Base-by-base conservation (phyloP, 2,113 vertebrate genomes). In the Asarcornis scutulata region DNA sequence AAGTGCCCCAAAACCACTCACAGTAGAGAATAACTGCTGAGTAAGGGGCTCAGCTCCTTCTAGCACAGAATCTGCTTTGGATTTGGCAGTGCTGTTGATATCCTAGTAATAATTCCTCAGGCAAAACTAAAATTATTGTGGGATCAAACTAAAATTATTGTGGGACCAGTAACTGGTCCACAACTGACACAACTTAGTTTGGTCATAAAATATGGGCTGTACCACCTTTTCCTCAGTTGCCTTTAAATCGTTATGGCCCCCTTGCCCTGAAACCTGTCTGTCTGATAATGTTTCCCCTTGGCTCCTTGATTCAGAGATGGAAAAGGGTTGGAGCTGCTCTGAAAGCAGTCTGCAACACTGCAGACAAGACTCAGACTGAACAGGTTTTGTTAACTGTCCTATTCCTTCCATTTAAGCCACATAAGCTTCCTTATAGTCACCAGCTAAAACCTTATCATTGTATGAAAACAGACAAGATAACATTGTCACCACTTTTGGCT, bases 401-500 rank as follows among this genome's bases (percentile, higher is more conserved):
- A 60, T 66, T 83, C 29, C 55, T 82, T 87, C 79, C 38, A 76
- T 83, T 88, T 86, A 95, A 91, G 40, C 48, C n/a, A 67, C 46
- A 34, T 72, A 93, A 90, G 84, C 66, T 91, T 29, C 31, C 32
- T 59, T 81, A 52, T 6, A 75, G 31, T 46, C 53, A 72, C 34
- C 38, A 76, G 36, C 21, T 82, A 73, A 50, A 72, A 55, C 17
- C 21, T 40, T 88, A 21, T 44, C 81, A 83, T 82, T 63, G 56
- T 69, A 55, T 53, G 82, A 81, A 86, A 92, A 76, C 9, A 86
- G 73, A 71, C 44, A 58, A 91, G 84, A 91, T 93, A 92, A 69
- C 68, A 50, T 74, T 81, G 66, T 50, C 64, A 69, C 42, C 25
- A 9, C 11, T 89, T 91, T 72, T n/a, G 13, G 34, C 93, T 91